phyloP scores from a whole-genome alignment of 2,797 vertebrate genomes.

The Enteromius mattozi region DNA sequence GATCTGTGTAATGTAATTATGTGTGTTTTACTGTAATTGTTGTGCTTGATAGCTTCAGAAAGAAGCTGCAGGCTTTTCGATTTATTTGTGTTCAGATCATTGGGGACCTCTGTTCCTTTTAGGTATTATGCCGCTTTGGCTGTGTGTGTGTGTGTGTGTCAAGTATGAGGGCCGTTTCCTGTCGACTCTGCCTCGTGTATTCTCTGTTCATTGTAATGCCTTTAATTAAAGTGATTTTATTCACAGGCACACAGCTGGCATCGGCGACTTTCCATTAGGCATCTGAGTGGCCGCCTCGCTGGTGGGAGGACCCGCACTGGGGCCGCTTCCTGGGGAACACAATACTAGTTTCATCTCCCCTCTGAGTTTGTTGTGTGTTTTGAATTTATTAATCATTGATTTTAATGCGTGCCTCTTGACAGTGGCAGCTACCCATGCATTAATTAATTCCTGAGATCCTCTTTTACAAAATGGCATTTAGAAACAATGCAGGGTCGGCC shows the following conservation, averaged over 20 bases:
- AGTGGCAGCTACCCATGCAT: constrained; percentile 84
- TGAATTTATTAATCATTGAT: constrained; percentile 90
- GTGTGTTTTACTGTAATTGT: constrained; percentile 52
- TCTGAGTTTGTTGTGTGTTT: constrained; percentile 89
- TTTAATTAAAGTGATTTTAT: constrained; percentile 90
- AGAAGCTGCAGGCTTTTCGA: constrained; percentile 72
- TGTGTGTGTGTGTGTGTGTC: constrained; percentile 59
- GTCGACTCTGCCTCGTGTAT: constrained; percentile 78
- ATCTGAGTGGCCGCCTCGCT: constrained; percentile 82
- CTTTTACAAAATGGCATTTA: constrained; percentile 85
- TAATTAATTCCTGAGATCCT: constrained; percentile 82
- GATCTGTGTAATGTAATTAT: constrained; percentile 44
- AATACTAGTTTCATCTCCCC: constrained; percentile 86
- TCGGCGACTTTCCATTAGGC: constrained; percentile 85
- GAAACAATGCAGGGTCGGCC: constrained; percentile 82
- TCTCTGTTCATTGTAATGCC: constrained; percentile 84
- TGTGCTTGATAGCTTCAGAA: constrained; percentile 44
- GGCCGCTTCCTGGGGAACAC: constrained; percentile 81
- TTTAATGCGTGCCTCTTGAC: constrained; percentile 86
- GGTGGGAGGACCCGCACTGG: constrained; percentile 81
- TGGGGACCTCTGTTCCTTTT: constrained; percentile 75
- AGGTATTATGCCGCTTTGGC: constrained; percentile 68
- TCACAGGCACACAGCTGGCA: constrained; percentile 86
- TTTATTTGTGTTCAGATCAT: constrained; percentile 74
- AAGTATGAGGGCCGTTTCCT: constrained; percentile 77